These are phyloP conservation scores for Micrasema longulum DNA, from an alignment of 1,140 invertebrate species.

Conservation along the genomic window DNA sequence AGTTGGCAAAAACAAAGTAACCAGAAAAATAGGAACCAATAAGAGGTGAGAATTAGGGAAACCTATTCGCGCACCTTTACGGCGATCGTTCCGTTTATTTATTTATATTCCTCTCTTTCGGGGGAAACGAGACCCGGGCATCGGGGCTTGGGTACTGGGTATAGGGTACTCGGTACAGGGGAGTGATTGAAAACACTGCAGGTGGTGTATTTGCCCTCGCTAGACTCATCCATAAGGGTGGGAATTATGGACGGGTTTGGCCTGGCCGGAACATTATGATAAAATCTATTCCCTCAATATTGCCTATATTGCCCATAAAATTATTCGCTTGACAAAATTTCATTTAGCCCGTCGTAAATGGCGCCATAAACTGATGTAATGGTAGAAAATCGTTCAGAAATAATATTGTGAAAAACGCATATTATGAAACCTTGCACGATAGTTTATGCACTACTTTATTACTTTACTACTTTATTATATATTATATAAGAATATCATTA, in stretches of 20 bases:
- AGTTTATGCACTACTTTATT: no score
- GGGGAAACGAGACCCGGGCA: constrained; percentile 5
- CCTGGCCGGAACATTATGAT: background rate
- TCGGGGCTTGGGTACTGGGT: background rate
- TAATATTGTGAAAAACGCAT: no score
- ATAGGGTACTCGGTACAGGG: background rate
- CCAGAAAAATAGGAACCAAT: constrained; percentile 30
- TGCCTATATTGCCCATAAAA: constrained; percentile 1
- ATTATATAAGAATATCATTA: no score
- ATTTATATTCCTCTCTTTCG: constrained; percentile 10
- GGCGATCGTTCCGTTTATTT: constrained; percentile 30
- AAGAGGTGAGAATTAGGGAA: constrained; percentile 28
- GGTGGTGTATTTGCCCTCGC: constrained; percentile 1
- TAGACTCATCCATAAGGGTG: background rate
- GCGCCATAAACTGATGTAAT: no score
- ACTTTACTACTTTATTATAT: no score
- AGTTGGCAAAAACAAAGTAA: no score
- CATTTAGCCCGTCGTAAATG: background rate
- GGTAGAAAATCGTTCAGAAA: no score
- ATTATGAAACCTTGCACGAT: no score
- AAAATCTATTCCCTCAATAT: constrained; percentile 1
- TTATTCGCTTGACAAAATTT: background rate
- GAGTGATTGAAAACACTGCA: constrained; percentile 29
- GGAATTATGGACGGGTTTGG: background rate
- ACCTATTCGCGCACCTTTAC: constrained; percentile 11